Conservation (phyloP, 2,888 invertebrate species). For the Cremastinae sp. region DNA sequence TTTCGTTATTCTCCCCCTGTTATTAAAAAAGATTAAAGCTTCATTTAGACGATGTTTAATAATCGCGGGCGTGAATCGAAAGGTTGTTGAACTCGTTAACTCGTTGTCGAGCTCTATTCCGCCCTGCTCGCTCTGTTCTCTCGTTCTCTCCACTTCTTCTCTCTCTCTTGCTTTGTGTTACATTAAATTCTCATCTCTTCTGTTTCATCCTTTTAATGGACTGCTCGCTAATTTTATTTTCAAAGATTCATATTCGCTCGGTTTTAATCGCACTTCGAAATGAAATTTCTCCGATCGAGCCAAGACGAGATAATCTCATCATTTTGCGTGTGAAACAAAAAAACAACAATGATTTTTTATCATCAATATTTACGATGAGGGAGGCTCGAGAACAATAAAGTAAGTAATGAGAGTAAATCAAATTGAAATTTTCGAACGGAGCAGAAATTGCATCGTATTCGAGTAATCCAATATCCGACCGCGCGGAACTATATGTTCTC, state of each 20-base stretch:
- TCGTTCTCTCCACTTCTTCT: background rate
- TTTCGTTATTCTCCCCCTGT: slow-evolving; percentile 24
- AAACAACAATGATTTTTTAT: too few relatives aligned
- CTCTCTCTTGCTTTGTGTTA: background rate
- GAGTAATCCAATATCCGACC: too few relatives aligned
- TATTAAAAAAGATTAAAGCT: slow-evolving; percentile 24
- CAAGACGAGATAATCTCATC: too few relatives aligned
- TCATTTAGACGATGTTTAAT: slow-evolving; percentile 20
- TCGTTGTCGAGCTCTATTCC: slow-evolving; percentile 30
- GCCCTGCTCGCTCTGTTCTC: background rate
- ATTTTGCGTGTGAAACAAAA: too few relatives aligned
- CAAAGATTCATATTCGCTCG: slow-evolving; percentile 17
- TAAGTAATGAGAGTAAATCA: too few relatives aligned
- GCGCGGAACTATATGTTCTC: background rate
- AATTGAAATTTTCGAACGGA: too few relatives aligned
- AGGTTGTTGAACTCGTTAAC: slow-evolving; percentile 25
- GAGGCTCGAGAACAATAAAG: too few relatives aligned
- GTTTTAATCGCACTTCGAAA: background rate
- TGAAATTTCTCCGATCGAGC: background rate
- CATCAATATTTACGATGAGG: too few relatives aligned
- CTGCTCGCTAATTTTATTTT: slow-evolving; percentile 44
- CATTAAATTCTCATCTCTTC: slow-evolving; percentile 6
- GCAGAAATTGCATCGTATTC: too few relatives aligned
- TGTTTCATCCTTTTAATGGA: slow-evolving; percentile 39
- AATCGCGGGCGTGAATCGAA: slow-evolving; percentile 12